Evolutionary conservation across 2,113 vertebrate species (phyloP).

Genomic region (Tylochromis polylepis): DNA sequence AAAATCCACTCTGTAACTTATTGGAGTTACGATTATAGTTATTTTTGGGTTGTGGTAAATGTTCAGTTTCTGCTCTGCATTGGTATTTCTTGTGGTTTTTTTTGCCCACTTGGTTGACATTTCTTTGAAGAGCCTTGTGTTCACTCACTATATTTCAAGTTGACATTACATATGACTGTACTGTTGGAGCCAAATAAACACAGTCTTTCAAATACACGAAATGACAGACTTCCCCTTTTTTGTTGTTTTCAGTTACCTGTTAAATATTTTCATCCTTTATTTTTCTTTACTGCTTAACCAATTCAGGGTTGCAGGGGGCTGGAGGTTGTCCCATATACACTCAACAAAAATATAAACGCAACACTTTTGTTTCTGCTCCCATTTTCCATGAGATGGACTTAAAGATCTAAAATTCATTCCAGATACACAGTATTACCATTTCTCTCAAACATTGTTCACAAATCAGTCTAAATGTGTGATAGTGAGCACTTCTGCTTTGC

Average conservation of each 20-base stretch:
- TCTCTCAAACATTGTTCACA: too few species aligned
- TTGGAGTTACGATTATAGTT: not conserved
- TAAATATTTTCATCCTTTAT: not conserved
- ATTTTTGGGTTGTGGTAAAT: not conserved
- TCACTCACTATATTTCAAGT: constrained; percentile 46
- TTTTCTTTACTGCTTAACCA: not conserved
- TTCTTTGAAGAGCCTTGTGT: constrained; percentile 54
- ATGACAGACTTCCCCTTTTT: not conserved
- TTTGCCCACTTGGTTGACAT: constrained; percentile 46
- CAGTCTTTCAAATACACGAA: constrained; percentile 57
- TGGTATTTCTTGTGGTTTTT: constrained; percentile 12
- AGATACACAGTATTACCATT: too few species aligned
- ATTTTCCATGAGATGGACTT: too few species aligned
- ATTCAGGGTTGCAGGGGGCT: not conserved
- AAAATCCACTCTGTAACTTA: not conserved
- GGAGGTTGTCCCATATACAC: fast-evolving
- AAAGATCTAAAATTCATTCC: too few species aligned
- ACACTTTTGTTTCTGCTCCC: too few species aligned
- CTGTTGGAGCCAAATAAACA: constrained; percentile 77
- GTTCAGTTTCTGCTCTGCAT: constrained; percentile 23
- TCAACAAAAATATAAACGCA: too few species aligned
- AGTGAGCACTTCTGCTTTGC: too few species aligned
- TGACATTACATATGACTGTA: constrained; percentile 65
- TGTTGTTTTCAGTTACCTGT: not conserved
- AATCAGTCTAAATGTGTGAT: too few species aligned